Percentiles rank a stretch among this genome's conserved stretches.
phyloP scores from a whole-genome alignment of 2,888 invertebrate species.

The Willowsia nigromaculata region DNA sequence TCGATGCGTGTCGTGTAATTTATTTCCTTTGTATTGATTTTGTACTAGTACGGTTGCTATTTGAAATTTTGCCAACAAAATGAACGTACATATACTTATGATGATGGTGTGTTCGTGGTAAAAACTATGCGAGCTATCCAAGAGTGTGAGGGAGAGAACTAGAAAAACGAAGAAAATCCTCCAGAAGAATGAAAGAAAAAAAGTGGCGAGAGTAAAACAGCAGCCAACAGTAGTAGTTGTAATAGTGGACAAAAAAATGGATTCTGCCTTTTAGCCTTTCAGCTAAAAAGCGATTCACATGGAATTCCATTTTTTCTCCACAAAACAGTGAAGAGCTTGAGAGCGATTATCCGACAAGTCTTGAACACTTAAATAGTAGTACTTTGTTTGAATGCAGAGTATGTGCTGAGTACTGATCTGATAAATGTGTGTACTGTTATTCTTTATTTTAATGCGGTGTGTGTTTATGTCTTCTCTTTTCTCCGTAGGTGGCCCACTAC shows the following conservation, averaged over 20 bases:
- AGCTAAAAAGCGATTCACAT: constrained; percentile 22
- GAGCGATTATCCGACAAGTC: constrained; percentile 9
- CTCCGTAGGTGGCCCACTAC: constrained; percentile 90
- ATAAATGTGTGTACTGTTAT: neutral
- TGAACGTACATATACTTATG: neutral
- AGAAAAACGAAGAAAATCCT: constrained; percentile 2
- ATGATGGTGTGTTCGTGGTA: constrained; percentile 42
- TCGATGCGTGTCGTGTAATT: constrained; percentile 69
- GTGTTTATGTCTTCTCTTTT: constrained; percentile 40
- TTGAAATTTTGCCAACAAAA: constrained; percentile 71
- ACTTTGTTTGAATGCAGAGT: neutral
- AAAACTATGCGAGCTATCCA: constrained; percentile 41
- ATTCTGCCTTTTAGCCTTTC: constrained; percentile 32
- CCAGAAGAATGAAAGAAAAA: neutral
- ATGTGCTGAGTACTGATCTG: neutral
- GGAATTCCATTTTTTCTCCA: neutral
- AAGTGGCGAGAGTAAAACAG: neutral
- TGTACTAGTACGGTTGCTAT: constrained; percentile 44
- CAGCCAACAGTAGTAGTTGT: neutral
- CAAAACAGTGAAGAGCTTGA: neutral
- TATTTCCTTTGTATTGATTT: constrained; percentile 73
- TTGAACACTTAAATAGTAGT: constrained; percentile 9
- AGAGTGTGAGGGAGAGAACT: neutral
- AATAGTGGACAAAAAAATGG: constrained; percentile 30
- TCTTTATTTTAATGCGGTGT: neutral